A percentile compares a stretch with the other conserved stretches of the same genome.
Evolutionary conservation across 2,113 vertebrate species (phyloP).

Genomic region (Bothrops jararaca): DNA sequence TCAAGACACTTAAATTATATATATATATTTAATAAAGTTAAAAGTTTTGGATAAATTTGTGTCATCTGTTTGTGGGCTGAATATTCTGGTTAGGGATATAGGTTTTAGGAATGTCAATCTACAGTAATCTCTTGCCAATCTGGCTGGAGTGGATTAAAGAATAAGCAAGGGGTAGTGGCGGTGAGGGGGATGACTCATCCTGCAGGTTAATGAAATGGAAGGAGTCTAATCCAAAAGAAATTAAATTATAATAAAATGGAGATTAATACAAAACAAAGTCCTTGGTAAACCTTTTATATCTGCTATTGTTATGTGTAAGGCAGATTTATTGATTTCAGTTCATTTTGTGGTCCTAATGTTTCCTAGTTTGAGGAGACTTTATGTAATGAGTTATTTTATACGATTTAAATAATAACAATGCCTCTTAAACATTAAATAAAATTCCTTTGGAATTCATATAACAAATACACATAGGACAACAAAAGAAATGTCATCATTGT

Average conservation of each 20-base stretch:
- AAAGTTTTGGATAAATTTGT: constrained; percentile 28
- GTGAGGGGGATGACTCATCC: constrained; percentile 43
- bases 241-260: constrained; percentile 63
- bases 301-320: constrained; percentile 55
- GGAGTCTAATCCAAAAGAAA: constrained; percentile 69
- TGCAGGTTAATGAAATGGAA: constrained; percentile 68
- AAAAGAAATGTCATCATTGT: not conserved
- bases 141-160: constrained; percentile 63
- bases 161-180: constrained; percentile 6
- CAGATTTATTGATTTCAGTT: constrained; percentile 57
- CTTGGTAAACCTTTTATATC: constrained; percentile 58
- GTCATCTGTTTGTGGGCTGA: constrained; percentile 22
- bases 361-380: constrained; percentile 36
- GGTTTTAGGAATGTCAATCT: constrained; percentile 55
- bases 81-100: constrained; percentile 41
- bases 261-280: constrained; percentile 64
- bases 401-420: constrained; percentile 41
- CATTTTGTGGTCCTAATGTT: constrained; percentile 46
- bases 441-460: constrained; percentile 16
- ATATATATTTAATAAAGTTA: constrained; percentile 26
- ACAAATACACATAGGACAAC: not conserved
- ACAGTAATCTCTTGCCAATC: constrained; percentile 64
- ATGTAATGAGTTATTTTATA: constrained; percentile 47
- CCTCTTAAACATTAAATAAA: constrained; percentile 25
- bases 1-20: not conserved